Evolutionary conservation across 2,888 invertebrate species (phyloP).

Genomic region (Dinocampus coccinellae): DNA sequence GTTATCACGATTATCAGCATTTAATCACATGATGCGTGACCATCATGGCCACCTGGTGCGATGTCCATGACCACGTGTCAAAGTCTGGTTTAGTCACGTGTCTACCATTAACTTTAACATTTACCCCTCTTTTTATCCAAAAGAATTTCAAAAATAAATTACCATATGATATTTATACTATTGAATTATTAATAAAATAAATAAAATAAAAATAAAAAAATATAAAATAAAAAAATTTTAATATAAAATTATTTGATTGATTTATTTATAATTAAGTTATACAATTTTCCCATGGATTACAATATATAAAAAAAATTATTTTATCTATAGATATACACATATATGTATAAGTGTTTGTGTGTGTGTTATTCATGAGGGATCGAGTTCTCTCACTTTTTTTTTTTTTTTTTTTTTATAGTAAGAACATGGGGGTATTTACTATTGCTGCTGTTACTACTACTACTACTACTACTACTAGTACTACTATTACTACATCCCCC

Average conservation of each 20-base stretch:
- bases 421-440: background rate
- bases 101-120: slow-evolving; percentile 51
- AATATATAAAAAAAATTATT: background rate
- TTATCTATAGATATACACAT: background rate
- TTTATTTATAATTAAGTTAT: background rate
- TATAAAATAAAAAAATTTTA: background rate
- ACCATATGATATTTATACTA: background rate
- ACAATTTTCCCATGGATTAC: background rate
- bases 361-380: background rate
- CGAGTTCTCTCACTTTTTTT: background rate
- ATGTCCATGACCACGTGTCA: slow-evolving; percentile 57
- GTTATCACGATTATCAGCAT: slow-evolving; percentile 60
- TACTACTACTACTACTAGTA: too few relatives aligned
- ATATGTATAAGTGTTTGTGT: background rate
- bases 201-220: background rate
- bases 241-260: background rate
- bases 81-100: slow-evolving; percentile 58
- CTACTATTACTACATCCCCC: too few relatives aligned
- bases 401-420: too few relatives aligned
- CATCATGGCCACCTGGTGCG: slow-evolving; percentile 58
- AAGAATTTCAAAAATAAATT: background rate
- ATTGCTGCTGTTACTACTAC: too few relatives aligned
- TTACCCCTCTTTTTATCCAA: slow-evolving; percentile 3
- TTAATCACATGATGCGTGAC: slow-evolving; percentile 59
- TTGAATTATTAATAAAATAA: background rate